Percentiles rank a stretch among this genome's conserved stretches.
Conservation (phyloP, 2,113 vertebrate genomes). For the Etheostoma spectabile region DNA sequence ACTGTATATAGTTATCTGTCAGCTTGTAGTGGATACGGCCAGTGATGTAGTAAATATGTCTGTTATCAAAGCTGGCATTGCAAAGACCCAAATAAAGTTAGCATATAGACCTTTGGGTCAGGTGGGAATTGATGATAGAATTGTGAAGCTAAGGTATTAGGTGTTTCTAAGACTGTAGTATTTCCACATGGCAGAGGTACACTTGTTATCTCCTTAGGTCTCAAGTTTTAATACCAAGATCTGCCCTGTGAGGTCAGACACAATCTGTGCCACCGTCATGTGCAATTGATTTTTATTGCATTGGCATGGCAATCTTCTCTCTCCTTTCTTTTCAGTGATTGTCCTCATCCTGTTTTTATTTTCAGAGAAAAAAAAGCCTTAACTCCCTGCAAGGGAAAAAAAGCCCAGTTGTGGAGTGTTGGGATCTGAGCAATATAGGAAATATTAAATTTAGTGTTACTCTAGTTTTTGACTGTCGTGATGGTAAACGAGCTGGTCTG, state of each 20-base stretch:
- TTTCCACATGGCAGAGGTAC: conserved; percentile 1
- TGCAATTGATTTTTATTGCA: conserved; percentile 24
- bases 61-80: conserved; percentile 1
- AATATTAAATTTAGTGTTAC: neutral
- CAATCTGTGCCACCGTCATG: conserved; percentile 30
- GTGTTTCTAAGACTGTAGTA: neutral
- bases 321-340: neutral
- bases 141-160: conserved; percentile 17
- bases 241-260: conserved; percentile 37
- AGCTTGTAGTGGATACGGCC: conserved; percentile 5
- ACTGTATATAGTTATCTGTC: neutral
- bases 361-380: neutral
- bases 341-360: neutral
- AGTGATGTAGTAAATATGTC: conserved; percentile 5
- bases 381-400: neutral
- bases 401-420: neutral
- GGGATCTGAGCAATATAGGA: neutral
- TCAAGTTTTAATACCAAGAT: conserved; percentile 33
- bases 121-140: neutral
- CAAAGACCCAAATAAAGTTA: conserved; percentile 32
- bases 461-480: neutral
- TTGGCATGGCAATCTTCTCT: conserved; percentile 20
- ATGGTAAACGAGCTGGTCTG: no score
- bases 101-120: conserved; percentile 2
- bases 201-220: neutral